Evolutionary conservation across 2,797 vertebrate species (phyloP).

Genomic region (Tamandua tetradactyla): DNA sequence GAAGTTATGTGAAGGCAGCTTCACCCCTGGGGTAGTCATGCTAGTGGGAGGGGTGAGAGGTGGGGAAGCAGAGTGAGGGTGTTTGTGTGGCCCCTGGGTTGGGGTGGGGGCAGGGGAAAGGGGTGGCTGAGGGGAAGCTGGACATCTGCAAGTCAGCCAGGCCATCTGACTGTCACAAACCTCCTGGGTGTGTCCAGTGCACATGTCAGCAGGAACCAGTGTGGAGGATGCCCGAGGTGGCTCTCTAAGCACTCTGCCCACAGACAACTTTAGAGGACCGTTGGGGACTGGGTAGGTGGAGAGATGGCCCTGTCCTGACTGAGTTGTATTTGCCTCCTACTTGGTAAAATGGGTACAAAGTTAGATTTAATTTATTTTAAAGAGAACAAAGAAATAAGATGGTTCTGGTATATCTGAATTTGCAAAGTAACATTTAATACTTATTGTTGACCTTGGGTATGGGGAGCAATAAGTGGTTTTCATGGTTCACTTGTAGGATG

Average conservation of each 20-base stretch:
- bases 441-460: neutral
- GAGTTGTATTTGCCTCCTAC: neutral
- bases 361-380: neutral
- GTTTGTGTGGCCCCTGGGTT: rapidly evolving
- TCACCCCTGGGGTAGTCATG: neutral
- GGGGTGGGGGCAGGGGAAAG: rapidly evolving
- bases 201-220: no score
- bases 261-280: neutral
- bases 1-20: neutral
- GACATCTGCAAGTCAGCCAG: no score
- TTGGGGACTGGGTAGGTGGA: no score
- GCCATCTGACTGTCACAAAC: neutral
- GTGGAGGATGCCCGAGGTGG: neutral
- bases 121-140: neutral
- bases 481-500: neutral
- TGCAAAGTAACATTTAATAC: neutral
- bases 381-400: neutral
- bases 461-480: neutral
- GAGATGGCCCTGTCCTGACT: neutral
- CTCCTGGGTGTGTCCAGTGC: neutral
- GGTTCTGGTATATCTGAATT: neutral
- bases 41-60: rapidly evolving
- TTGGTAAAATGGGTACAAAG: neutral
- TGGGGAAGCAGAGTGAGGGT: neutral
- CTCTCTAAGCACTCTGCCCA: neutral